These are phyloP conservation scores for Calephelis nemesis DNA, from an alignment of 1,140 invertebrate species.

Conservation along the genomic window DNA sequence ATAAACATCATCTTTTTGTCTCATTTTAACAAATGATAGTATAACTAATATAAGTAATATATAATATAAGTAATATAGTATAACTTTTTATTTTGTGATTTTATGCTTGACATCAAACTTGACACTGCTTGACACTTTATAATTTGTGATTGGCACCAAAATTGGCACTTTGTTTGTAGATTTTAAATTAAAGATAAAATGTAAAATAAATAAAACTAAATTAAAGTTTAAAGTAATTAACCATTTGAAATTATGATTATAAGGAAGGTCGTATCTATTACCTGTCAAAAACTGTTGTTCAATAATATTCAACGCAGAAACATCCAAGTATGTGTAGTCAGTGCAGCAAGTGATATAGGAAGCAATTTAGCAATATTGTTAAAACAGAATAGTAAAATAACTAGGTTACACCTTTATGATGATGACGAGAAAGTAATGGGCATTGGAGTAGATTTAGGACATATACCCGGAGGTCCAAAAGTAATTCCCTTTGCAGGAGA, in stretches of 20 bases:
- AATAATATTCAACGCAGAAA: constrained; percentile 29
- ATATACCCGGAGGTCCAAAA: constrained; percentile 40
- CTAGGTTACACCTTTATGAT: constrained; percentile 45
- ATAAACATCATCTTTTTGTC: too few species aligned
- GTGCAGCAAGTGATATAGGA: constrained; percentile 46
- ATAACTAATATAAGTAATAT: too few species aligned
- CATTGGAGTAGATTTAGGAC: constrained; percentile 38
- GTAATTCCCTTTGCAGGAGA: constrained; percentile 34
- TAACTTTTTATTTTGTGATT: too few species aligned
- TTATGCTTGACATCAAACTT: too few species aligned
- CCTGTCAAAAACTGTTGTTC: background rate
- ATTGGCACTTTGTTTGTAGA: too few species aligned
- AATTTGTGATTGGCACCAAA: too few species aligned
- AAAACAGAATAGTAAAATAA: constrained; percentile 44
- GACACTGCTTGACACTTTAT: too few species aligned
- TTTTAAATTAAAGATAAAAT: too few species aligned
- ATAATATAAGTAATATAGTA: too few species aligned
- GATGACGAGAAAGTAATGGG: constrained; percentile 40
- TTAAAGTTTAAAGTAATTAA: background rate
- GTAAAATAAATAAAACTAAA: too few species aligned
- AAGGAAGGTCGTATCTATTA: background rate
- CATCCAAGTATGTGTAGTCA: constrained; percentile 47
- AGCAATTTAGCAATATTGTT: constrained; percentile 46
- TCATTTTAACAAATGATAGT: too few species aligned
- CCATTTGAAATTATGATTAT: background rate